These are phyloP conservation scores for Smittia aterrima DNA, from an alignment of 2,888 invertebrate species.

Conservation along the genomic window DNA sequence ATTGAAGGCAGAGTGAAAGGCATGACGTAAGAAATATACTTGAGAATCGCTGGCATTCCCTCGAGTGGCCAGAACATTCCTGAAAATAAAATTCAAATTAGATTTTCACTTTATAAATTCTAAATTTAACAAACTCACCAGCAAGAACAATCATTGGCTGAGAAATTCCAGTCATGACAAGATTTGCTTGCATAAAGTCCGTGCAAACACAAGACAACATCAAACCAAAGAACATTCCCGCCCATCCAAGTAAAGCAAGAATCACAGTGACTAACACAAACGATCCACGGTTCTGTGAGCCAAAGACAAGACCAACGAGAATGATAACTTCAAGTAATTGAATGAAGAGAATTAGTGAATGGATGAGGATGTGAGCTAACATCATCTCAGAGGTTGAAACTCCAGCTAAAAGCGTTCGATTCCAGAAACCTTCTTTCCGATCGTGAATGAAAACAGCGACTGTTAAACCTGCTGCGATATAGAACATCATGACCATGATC, in stretches of 20 bases:
- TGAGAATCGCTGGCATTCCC: conserved; percentile 63
- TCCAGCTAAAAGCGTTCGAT: conserved; percentile 78
- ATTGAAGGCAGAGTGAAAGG: conserved; percentile 80
- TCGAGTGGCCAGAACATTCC: conserved; percentile 67
- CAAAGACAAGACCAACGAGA: conserved; percentile 52
- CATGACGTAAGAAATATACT: conserved; percentile 62
- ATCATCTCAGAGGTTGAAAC: conserved; percentile 78
- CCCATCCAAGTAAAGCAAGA: conserved; percentile 69
- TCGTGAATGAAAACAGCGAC: conserved; percentile 79
- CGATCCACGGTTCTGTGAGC: conserved; percentile 52
- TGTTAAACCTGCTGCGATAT: conserved; percentile 79
- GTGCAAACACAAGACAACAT: conserved; percentile 76
- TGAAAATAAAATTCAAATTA: conserved; percentile 9
- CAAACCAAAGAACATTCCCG: conserved; percentile 83
- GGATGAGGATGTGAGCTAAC: conserved; percentile 75
- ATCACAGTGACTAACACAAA: conserved; percentile 60
- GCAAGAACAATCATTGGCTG: conserved; percentile 85
- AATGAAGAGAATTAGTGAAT: conserved; percentile 68
- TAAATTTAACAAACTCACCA: conserved; percentile 61
- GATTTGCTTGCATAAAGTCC: conserved; percentile 78
- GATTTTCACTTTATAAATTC: neutral
- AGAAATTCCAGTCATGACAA: conserved; percentile 83
- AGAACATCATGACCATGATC: conserved; percentile 63
- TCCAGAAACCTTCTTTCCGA: conserved; percentile 80
- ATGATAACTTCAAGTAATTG: conserved; percentile 60